phyloP scores from a whole-genome alignment of 2,113 vertebrate genomes.

The Cryptomyrus ogoouensis region DNA sequence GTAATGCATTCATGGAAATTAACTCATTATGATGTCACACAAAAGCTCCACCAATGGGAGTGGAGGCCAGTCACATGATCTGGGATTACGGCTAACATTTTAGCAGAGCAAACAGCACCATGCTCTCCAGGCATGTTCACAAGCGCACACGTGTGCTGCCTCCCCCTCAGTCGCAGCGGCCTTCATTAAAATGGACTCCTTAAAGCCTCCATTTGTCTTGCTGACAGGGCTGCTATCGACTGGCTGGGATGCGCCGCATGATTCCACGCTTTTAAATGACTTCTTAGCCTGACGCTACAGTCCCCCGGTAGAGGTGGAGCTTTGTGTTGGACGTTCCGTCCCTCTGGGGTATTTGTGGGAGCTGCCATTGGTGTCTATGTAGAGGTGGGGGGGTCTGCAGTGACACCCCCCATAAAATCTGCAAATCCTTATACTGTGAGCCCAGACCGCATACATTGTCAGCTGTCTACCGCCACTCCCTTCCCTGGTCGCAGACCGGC shows the following conservation, averaged over 20 bases:
- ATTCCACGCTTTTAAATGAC: constrained; percentile 58
- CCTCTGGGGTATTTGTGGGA: neutral
- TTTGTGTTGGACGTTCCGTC: constrained; percentile 20
- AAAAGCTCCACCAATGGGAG: neutral
- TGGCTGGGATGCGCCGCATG: constrained; percentile 48
- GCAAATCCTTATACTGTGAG: neutral
- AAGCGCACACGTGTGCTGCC: neutral
- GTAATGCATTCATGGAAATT: neutral
- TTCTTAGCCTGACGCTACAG: constrained; percentile 36
- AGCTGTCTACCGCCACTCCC: neutral
- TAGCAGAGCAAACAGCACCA: constrained; percentile 1
- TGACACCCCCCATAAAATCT: neutral
- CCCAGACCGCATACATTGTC: neutral
- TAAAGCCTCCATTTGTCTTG: constrained; percentile 66
- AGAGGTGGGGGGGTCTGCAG: neutral
- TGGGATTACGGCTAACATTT: neutral
- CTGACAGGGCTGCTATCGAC: constrained; percentile 63
- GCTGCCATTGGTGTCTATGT: neutral
- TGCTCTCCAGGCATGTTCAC: neutral
- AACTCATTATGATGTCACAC: neutral
- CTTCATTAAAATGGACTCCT: constrained; percentile 70
- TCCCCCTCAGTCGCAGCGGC: constrained; percentile 45
- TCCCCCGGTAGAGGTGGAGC: constrained; percentile 31
- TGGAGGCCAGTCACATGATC: neutral
- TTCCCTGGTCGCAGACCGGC: neutral